phyloP scores from a whole-genome alignment of 2,888 invertebrate species.

The Scelioninae gen. 1 region DNA sequence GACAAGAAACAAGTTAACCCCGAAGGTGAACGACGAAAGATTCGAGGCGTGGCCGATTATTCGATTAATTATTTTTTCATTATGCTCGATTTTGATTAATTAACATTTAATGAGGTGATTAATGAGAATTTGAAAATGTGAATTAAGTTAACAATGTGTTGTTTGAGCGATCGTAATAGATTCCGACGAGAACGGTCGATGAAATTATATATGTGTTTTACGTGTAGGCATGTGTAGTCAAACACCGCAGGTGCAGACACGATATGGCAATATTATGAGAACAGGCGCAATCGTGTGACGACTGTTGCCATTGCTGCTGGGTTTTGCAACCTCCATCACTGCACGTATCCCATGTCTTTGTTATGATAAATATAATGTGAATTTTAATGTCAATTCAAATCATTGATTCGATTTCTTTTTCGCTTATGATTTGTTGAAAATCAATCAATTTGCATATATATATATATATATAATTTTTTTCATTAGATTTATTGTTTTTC shows the following conservation, averaged over 20 bases:
- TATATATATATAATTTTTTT: no score
- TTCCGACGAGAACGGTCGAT: constrained; percentile 15
- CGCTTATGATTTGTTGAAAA: no score
- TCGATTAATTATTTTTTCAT: neutral
- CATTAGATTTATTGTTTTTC: no score
- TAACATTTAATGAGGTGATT: no score
- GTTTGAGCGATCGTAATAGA: constrained; percentile 27
- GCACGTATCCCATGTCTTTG: constrained; percentile 41
- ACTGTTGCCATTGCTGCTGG: constrained; percentile 69
- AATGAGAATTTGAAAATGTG: neutral
- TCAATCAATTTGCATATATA: no score
- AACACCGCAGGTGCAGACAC: constrained; percentile 74
- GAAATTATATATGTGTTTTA: constrained; percentile 42
- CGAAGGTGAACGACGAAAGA: no score
- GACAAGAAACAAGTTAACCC: no score
- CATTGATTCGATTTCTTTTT: constrained; percentile 2
- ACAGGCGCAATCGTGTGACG: constrained; percentile 48
- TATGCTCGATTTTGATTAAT: no score
- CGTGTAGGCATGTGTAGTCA: constrained; percentile 48
- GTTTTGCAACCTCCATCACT: constrained; percentile 45
- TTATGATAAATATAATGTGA: constrained; percentile 34
- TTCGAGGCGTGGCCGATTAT: no score
- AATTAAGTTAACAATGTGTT: constrained; percentile 6
- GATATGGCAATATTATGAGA: constrained; percentile 78
- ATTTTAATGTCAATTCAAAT: constrained; percentile 32